A percentile compares a stretch with the other conserved stretches of the same genome.
Conservation (phyloP, 1,140 invertebrate species). For the fruit fly (Drosophila melanogaster) region Release_6_plus_ISO1_MT NT_033777.3:25228001-25228500, state of each 20-base stretch:
- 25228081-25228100: constrained; percentile 94
- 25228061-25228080: constrained; percentile 93
- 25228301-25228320: constrained; percentile 52
- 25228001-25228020: constrained; percentile 88
- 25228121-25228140: constrained; percentile 89
- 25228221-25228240: constrained; percentile 11
- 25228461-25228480: constrained; percentile 51
- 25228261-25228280: constrained; percentile 52
- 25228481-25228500: constrained; percentile 30
- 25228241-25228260: not conserved
- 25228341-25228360: constrained; percentile 33
- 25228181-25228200: not conserved
- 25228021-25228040: constrained; percentile 92
- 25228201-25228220: not conserved
- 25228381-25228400: constrained; percentile 59
- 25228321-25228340: constrained; percentile 52
- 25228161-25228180: not conserved
- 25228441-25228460: constrained; percentile 74
- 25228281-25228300: constrained; percentile 25
- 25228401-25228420: constrained; percentile 60
- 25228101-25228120: constrained; percentile 95
- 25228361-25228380: constrained; percentile 48
- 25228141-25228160: constrained; percentile 44
- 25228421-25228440: constrained; percentile 74
- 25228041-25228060: constrained; percentile 91